phyloP scores from a whole-genome alignment of 2,113 vertebrate species.

The Lipophrys pholis region DNA sequence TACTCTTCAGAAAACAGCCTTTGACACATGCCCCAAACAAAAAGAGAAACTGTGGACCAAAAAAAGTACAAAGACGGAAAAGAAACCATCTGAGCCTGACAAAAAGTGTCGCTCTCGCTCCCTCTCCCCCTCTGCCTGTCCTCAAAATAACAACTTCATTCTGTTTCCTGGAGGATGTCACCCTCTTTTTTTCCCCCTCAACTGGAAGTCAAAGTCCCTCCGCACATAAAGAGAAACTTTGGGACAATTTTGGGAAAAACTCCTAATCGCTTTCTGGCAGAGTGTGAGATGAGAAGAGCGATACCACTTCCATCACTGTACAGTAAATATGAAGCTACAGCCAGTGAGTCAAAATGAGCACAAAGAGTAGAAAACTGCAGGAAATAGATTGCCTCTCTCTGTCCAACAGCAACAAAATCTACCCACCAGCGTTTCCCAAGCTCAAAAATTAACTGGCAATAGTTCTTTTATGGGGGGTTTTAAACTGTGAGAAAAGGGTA shows the following conservation, averaged over 20 bases:
- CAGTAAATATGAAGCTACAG: neutral
- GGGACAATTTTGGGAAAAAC: constrained; percentile 7
- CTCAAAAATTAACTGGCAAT: constrained; percentile 15
- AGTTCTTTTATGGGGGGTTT: constrained; percentile 1
- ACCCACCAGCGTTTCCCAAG: neutral
- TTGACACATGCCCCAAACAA: constrained; percentile 69
- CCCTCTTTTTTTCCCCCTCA: neutral
- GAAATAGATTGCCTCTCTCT: neutral
- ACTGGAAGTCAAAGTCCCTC: neutral
- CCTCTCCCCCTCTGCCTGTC: neutral
- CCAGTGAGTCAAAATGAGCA: constrained; percentile 21
- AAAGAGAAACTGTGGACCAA: constrained; percentile 43
- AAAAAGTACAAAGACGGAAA: constrained; percentile 3
- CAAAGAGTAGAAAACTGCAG: neutral
- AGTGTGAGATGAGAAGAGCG: neutral
- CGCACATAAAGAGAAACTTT: neutral
- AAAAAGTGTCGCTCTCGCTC: constrained; percentile 37
- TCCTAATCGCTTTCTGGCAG: neutral
- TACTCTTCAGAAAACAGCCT: constrained; percentile 71
- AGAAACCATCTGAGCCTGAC: constrained; percentile 32
- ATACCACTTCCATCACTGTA: neutral
- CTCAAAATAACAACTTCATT: constrained; percentile 46
- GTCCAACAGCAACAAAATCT: neutral
- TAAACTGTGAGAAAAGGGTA: neutral
- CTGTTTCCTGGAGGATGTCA: constrained; percentile 18